Evolutionary conservation across 2,888 invertebrate genomes (phyloP), one percentile per base, ranked within the genome.

Genomic region (Diogma glabrata): DNA sequence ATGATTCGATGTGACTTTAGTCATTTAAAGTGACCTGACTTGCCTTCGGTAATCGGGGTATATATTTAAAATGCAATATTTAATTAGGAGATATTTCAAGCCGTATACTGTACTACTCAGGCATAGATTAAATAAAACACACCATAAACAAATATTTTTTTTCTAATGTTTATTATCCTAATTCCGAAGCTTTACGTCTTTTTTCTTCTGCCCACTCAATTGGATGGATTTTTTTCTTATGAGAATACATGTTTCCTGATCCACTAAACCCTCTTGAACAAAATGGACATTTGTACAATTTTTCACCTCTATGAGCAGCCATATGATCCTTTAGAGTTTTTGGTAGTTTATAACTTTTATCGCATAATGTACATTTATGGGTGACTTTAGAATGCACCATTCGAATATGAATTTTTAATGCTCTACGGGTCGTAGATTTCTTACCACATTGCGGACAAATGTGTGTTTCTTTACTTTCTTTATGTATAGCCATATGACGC

Each of bases 211-310:
- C 51, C 56, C 56, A 56, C 46, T 54, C 49, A 9, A 36, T 48
- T 12, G 50, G 50, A 50, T 57, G 57, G 2, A 40, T 26, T 28
- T 56, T 55, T 33, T 57, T 57, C 3, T 51, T 45, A 49, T 57
- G 57, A 8, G 53, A 49, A 33, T 56, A 51, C 52, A 56, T 52
- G 48, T 57, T 57, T 28, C 47, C 54, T 26, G 51, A 52, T 3
- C 54, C 52, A 47, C 53, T 55, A 47, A 57, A 57, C 17, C 51
- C 55, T 54, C 54, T 55, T 17, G 53, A 38, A 51, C 57, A 57
- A 50, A 55, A 55, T 9, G 48, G 36, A 49, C 57, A 57, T 9
- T 47, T 54, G 19, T 57, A 56, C 14, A 57, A 51, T 36, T 36
- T 43, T 19, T 54, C 54, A 9, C 55, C 53, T 3, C 54, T 56